A percentile compares a stretch with the other conserved stretches of the same genome.
Conservation (phyloP, 92 coral and sea anemone species). For the Scolanthus callimorphus region DNA sequence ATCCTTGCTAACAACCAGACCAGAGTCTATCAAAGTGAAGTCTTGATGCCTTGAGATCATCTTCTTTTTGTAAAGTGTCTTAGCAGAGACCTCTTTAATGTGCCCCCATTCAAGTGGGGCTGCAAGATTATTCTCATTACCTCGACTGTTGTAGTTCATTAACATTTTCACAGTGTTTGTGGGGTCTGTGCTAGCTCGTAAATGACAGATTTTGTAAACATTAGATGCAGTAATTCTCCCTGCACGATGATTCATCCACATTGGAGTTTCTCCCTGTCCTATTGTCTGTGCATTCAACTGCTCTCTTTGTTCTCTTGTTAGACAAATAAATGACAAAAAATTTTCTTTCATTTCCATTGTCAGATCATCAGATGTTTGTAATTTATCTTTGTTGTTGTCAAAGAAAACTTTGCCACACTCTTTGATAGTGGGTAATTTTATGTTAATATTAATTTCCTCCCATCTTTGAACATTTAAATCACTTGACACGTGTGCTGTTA, state of each 20-base stretch:
- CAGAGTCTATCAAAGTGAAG: conserved; percentile 5
- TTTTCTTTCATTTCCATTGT: too few relatives aligned
- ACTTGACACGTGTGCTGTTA: too few relatives aligned
- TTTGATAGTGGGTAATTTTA: too few relatives aligned
- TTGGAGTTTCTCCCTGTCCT: conserved; percentile 32
- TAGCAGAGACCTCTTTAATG: neutral
- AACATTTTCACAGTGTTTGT: conserved; percentile 48
- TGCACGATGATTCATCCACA: conserved; percentile 38
- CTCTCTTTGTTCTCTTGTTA: conserved; percentile 28
- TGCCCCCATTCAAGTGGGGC: conserved; percentile 40
- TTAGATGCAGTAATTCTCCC: conserved; percentile 41
- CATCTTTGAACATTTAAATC: too few relatives aligned
- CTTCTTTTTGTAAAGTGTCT: conserved; percentile 2
- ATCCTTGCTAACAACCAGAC: conserved; percentile 10
- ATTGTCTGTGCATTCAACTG: conserved; percentile 36
- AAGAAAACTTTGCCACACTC: too few relatives aligned
- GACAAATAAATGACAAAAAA: conserved; percentile 29
- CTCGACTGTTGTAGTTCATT: conserved; percentile 47
- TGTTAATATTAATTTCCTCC: too few relatives aligned
- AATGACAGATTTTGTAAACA: conserved; percentile 51
- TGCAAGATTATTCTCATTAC: conserved; percentile 16
- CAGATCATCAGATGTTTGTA: too few relatives aligned
- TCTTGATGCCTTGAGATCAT: too few relatives aligned
- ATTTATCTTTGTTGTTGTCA: too few relatives aligned
- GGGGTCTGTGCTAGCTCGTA: conserved; percentile 37